Evolutionary conservation across 2,888 invertebrate genomes (phyloP).

Genomic region (Andrena flavipes): DNA sequence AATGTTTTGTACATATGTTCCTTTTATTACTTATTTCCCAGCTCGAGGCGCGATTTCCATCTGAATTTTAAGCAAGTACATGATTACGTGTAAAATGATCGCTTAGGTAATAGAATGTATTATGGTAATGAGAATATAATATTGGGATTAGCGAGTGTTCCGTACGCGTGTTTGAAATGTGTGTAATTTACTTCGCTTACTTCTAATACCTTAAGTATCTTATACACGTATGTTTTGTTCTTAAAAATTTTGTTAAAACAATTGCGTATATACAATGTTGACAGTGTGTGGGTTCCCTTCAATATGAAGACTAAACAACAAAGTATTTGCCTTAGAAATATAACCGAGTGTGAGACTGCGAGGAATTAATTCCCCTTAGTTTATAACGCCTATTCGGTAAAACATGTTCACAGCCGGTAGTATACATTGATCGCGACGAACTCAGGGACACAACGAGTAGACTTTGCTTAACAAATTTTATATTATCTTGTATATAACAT

Average conservation of each 20-base stretch:
- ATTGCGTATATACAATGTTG: conserved; percentile 71
- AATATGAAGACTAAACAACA: conserved; percentile 52
- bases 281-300: conserved; percentile 45
- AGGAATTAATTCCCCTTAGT: conserved; percentile 46
- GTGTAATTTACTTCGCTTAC: conserved; percentile 51
- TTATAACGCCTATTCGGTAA: conserved; percentile 50
- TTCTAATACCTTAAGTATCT: conserved; percentile 60
- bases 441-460: conserved; percentile 23
- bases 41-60: conserved; percentile 32
- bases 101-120: conserved; percentile 47
- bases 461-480: conserved; percentile 31
- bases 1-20: conserved; percentile 31
- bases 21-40: conserved; percentile 8
- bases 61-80: conserved; percentile 45
- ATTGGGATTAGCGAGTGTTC: conserved; percentile 32
- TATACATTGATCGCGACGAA: conserved; percentile 52
- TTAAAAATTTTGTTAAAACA: conserved; percentile 71
- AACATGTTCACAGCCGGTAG: conserved; percentile 61
- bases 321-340: conserved; percentile 42
- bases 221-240: conserved; percentile 52
- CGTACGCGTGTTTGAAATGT: conserved; percentile 22
- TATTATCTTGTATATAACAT: conserved; percentile 36
- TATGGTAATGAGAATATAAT: conserved; percentile 43
- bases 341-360: conserved; percentile 37
- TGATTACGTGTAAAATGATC: conserved; percentile 39